A percentile compares a stretch with the other conserved stretches of the same genome.
phyloP scores from a whole-genome alignment of 2,113 vertebrate species.

The Spheniscus mendiculus region DNA sequence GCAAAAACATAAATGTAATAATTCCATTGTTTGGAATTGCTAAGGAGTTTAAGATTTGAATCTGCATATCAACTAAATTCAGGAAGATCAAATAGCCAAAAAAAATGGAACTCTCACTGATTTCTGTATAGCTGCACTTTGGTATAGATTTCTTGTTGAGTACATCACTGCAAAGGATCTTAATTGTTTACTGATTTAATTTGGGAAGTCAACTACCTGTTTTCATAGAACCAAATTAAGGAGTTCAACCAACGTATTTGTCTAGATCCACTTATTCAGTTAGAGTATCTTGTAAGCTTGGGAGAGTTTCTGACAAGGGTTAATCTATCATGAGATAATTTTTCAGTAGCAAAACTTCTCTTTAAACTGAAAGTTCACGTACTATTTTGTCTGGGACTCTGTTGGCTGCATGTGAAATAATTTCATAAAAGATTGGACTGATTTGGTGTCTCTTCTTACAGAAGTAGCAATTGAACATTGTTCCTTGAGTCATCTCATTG shows the following conservation, averaged over 20 bases:
- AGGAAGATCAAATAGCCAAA: background rate
- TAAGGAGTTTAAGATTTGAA: background rate
- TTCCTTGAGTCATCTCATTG: background rate
- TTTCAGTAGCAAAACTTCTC: background rate
- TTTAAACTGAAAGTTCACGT: background rate
- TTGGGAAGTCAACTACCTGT: background rate
- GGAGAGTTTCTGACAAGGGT: background rate
- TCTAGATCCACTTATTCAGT: background rate
- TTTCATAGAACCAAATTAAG: background rate
- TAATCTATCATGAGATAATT: background rate
- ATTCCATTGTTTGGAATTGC: background rate
- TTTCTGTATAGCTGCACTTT: background rate
- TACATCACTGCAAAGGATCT: background rate
- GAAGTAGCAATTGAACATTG: background rate
- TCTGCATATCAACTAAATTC: background rate
- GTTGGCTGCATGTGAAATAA: background rate
- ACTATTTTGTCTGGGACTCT: background rate
- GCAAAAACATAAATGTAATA: background rate
- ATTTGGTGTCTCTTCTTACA: background rate
- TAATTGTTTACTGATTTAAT: slow-evolving; percentile 29
- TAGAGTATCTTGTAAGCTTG: background rate
- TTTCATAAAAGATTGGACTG: background rate
- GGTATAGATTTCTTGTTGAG: background rate
- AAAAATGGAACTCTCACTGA: background rate
- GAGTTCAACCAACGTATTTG: background rate